Base-by-base conservation (phyloP, 35 echinoderm and acorn worm species). In the Lytechinus pictus region DNA sequence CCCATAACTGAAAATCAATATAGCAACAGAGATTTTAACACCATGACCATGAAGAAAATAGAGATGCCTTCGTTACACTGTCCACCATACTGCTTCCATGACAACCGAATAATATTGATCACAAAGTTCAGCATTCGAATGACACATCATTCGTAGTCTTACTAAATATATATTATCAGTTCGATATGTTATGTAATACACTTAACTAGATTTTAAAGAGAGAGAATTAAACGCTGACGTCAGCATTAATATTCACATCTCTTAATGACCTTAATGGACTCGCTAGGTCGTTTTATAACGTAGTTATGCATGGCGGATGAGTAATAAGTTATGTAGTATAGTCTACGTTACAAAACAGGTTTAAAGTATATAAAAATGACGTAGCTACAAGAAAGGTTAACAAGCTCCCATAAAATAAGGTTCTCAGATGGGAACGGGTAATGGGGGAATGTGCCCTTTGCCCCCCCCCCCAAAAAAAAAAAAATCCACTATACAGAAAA, bases 131-230 rank as follows among this genome's bases (percentile, higher is more conserved):
- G 6, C 12, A 89, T 10, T 5, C 87, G 28, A 10, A 52, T 90
- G 88, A 90, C 88, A 90, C 88, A 89, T 89, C 13, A 13, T 89
- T 89, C 52, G 87, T 89, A 5, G 52, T 28, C 87, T 44, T 44
- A 44, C 33, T 44, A 44, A 44, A 89, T 3, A 13, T 13, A 9
- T 89, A 28, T 2, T 90, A 90, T 90, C n/a, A 29, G n/a, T 28
- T 90, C 88, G 16, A 44, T 52, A 90, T 19, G 88, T 90, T 90
- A 90, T 44, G 88, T 90, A 90, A 90, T 9, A 54, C 88, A 21
- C 88, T 33, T 79, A 79, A 6, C 6, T 19, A 79, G 16, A 10
- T 60, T 10, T 10, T 9, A 60, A 12, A 12, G 57, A 16, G 16
- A 60, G 57, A 60, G 16, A 60, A 60, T 12, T 60, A 60, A 12